phyloP scores from a whole-genome alignment of 2,797 vertebrate species.

The Coluber constrictor region DNA sequence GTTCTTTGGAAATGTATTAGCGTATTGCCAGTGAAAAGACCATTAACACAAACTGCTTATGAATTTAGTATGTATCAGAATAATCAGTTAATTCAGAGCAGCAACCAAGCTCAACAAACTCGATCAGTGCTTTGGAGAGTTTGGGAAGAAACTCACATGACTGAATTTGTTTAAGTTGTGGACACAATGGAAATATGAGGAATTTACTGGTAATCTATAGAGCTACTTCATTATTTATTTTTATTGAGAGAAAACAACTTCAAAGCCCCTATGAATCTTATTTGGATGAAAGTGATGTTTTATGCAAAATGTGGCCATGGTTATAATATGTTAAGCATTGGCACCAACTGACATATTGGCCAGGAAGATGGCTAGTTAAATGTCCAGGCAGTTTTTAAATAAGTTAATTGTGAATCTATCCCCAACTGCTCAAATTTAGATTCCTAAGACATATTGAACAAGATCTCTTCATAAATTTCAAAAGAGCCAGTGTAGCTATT shows the following conservation, averaged over 20 bases:
- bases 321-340: neutral
- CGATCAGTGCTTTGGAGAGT: neutral
- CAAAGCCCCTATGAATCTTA: neutral
- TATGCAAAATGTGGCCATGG: neutral
- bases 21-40: neutral
- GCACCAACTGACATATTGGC: neutral
- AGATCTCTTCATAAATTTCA: neutral
- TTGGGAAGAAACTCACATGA: neutral
- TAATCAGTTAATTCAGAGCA: neutral
- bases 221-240: neutral
- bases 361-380: neutral
- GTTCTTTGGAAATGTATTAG: neutral
- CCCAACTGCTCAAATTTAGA: neutral
- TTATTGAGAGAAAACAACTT: neutral
- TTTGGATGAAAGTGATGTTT: neutral
- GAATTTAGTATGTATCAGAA: neutral
- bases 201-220: neutral
- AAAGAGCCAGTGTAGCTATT: neutral
- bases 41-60: too few relatives aligned
- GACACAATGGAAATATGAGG: neutral
- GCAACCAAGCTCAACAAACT: neutral
- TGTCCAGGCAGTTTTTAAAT: neutral
- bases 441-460: neutral
- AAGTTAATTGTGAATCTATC: neutral
- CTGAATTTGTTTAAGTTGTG: neutral